phyloP scores from a whole-genome alignment of 2,113 vertebrate species.

The Podocnemis expansa region DNA sequence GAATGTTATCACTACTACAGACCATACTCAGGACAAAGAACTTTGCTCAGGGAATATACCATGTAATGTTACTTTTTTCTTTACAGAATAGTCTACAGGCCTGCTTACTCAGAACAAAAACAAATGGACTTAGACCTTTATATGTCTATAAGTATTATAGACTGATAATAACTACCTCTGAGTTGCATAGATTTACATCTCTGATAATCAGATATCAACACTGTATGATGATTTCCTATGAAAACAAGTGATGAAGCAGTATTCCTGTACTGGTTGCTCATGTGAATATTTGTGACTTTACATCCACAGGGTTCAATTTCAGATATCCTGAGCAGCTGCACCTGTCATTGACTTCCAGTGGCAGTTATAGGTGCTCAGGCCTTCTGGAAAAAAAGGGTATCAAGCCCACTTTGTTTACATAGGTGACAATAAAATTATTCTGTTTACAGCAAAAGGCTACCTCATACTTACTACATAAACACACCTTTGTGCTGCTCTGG shows the following conservation, averaged over 20 bases:
- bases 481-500: conserved; percentile 82
- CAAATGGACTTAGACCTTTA: conserved; percentile 82
- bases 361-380: conserved; percentile 31
- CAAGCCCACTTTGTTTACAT: conserved; percentile 78
- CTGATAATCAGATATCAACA: conserved; percentile 76
- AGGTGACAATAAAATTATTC: conserved; percentile 77
- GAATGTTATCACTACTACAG: conserved; percentile 84
- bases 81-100: conserved; percentile 82
- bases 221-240: conserved; percentile 80
- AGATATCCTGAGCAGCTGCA: conserved; percentile 39
- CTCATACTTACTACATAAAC: conserved; percentile 88
- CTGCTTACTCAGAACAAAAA: conserved; percentile 83
- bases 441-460: conserved; percentile 99
- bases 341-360: not conserved
- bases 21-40: conserved; percentile 97
- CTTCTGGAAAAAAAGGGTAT: conserved; percentile 49
- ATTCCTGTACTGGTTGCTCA: conserved; percentile 77
- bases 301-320: conserved; percentile 66
- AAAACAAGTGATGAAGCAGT: conserved; percentile 76
- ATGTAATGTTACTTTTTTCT: conserved; percentile 85
- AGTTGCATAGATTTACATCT: conserved; percentile 83
- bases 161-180: conserved; percentile 97
- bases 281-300: conserved; percentile 78
- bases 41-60: conserved; percentile 99
- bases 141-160: conserved; percentile 84